Base-by-base conservation (phyloP, 2,888 invertebrate species). In the Sinhomidia bicolor region DNA sequence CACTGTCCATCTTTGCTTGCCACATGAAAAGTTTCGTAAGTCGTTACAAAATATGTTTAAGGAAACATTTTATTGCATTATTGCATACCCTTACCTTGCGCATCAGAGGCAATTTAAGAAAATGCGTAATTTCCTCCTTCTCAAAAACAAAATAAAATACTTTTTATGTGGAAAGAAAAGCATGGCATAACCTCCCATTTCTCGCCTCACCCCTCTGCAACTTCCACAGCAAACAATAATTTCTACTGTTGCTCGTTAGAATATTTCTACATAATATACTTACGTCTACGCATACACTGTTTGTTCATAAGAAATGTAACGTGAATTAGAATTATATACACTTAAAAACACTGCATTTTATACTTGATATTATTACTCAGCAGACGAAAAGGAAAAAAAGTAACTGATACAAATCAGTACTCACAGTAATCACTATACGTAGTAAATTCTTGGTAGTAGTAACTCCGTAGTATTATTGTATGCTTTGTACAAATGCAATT, bases 361-460 rank as follows among this genome's bases (percentile, higher is more conserved):
- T 14, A 9, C 47, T 14, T 7, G 2, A 47, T 20, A 80, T 41
- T 23, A 36, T n/a, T 36, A 36, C 10, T 79, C 10, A 32, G 17
- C 79, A 79, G 80, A 62, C 17, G 41, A 81, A 74, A 84, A 44
- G 41, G 51, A 12, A 47, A 71, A 84, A 71, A 84, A 84, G 71
- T 54, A 12, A 9, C n/a, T 54, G 83, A 84, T 84, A 74, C n/a
- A 20, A 60, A 84, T 81, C 80, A 81, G 51, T 17, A 76, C 54
- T 36, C 36, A 36, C 36, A 36, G 36, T 7, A 36, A n/a, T n/a
- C n/a, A n/a, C n/a, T 36, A 17, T 17, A 54, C 54, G 2, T 54
- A n/a, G n/a, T 54, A 47, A 14, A 47, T n/a, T 62, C 23, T 23
- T 23, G 26, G 12, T 17, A 23, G 60, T 60, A 20, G 23, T 65